Conservation (phyloP, 2,797 vertebrate species). For the Mus minutoides region DNA sequence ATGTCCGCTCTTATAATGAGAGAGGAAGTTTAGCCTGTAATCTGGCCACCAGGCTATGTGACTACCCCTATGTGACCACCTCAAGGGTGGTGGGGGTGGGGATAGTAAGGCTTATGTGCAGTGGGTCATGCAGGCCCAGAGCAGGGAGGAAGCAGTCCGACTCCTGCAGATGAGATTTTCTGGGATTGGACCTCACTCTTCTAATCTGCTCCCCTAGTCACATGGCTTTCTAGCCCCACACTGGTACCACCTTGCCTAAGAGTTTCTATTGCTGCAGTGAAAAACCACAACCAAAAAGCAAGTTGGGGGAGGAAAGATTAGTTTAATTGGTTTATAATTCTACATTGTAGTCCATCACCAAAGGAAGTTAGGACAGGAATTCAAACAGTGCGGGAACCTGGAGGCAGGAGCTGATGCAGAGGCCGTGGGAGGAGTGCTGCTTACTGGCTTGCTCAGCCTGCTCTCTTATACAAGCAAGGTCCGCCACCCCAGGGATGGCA, state of each 20-base stretch:
- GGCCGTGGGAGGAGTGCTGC: no score
- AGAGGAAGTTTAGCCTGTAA: not conserved
- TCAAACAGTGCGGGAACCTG: no score
- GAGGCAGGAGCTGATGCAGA: not conserved
- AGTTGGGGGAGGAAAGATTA: not conserved
- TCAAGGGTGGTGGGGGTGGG: not conserved
- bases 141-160: not conserved
- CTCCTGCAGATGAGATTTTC: not conserved
- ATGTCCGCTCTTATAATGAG: not conserved
- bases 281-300: not conserved
- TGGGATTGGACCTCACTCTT: not conserved
- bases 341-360: no score
- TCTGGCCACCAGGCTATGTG: not conserved
- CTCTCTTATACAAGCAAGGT: not conserved
- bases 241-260: not conserved
- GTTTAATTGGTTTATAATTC: not conserved
- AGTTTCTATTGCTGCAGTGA: not conserved
- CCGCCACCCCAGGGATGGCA: not conserved
- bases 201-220: not conserved
- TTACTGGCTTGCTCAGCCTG: not conserved
- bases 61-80: not conserved
- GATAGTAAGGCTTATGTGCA: not conserved
- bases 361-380: not conserved
- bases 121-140: not conserved
- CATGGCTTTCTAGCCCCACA: not conserved